A percentile compares a stretch with the other conserved stretches of the same genome.
These are phyloP conservation scores for Phalacrocorax pelagicus DNA, from an alignment of 2,113 vertebrate genomes.

Conservation along the genomic window DNA sequence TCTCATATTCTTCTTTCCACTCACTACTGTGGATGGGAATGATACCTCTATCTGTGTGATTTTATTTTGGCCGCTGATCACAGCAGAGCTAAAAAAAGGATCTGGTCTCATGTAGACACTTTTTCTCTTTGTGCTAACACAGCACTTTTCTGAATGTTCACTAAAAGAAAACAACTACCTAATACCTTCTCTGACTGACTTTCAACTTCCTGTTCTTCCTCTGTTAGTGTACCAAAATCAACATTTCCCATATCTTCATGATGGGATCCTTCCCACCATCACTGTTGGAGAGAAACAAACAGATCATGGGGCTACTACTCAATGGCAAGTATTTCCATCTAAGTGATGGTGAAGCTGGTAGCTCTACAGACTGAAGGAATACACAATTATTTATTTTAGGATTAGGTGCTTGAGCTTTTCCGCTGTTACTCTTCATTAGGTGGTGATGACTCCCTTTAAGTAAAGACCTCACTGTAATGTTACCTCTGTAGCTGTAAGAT, in stretches of 20 bases:
- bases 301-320: neutral
- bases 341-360: neutral
- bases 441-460: neutral
- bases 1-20: neutral
- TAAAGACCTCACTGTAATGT: neutral
- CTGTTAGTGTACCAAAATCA: neutral
- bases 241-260: neutral
- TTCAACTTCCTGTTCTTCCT: neutral
- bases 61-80: neutral
- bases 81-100: neutral
- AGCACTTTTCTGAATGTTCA: neutral
- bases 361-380: neutral
- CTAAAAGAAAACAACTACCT: neutral
- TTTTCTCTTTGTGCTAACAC: neutral
- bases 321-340: accelerated
- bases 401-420: neutral
- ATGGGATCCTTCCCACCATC: neutral
- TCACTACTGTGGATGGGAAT: neutral
- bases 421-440: neutral
- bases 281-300: neutral
- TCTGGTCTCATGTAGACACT: accelerated
- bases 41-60: neutral
- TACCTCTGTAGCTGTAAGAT: neutral
- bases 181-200: neutral
- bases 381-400: neutral